Evolutionary conservation across 2,888 invertebrate species (phyloP).

Genomic region (Agriopis marginaria): DNA sequence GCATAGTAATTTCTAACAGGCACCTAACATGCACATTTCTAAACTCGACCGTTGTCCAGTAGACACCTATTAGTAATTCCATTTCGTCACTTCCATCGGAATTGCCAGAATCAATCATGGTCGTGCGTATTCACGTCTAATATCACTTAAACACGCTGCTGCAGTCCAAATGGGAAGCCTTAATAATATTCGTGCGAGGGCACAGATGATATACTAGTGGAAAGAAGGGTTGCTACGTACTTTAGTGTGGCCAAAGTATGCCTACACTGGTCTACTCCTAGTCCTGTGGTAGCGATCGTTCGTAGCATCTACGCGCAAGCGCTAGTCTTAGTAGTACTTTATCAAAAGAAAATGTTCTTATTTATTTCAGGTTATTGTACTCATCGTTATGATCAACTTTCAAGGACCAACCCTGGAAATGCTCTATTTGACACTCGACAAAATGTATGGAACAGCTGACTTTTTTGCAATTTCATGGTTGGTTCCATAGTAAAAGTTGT

Average conservation of each 20-base stretch:
- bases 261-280: background rate
- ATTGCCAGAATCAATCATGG: constrained; percentile 80
- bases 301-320: no score
- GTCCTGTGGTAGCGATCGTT: background rate
- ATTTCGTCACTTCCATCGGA: constrained; percentile 40
- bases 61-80: constrained; percentile 23
- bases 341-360: no score
- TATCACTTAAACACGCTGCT: constrained; percentile 80
- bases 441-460: no score
- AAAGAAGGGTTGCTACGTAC: background rate
- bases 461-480: no score
- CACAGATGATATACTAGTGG: constrained; percentile 51
- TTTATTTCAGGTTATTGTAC: no score
- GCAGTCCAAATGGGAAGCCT: constrained; percentile 76
- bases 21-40: background rate
- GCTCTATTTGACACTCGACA: no score
- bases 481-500: no score
- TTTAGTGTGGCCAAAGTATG: background rate
- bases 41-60: constrained; percentile 14
- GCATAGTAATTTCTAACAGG: background rate
- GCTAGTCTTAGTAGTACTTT: no score
- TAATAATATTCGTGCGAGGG: constrained; percentile 69
- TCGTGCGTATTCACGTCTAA: constrained; percentile 73
- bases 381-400: no score
- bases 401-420: no score